Conservation (phyloP, 1,140 invertebrate genomes). For the Stegodyphus dumicola region DNA sequence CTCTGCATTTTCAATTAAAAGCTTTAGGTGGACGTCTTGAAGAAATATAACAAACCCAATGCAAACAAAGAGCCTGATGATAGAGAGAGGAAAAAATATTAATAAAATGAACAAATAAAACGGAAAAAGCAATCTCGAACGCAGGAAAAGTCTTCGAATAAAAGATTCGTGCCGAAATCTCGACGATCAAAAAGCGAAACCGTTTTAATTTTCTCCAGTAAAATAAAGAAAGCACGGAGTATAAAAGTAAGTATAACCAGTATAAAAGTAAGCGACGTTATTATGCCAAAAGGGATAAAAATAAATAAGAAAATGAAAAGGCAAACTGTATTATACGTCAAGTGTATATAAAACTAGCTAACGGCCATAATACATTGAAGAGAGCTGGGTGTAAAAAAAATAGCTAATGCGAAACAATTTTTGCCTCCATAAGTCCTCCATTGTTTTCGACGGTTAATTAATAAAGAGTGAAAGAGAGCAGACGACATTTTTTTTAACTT, state of each 20-base stretch:
- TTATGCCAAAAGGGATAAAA: constrained; percentile 19
- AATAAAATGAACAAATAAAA: background rate
- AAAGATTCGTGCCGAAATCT: constrained; percentile 26
- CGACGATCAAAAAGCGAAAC: constrained; percentile 22
- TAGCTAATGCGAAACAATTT: constrained; percentile 24
- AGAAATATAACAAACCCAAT: constrained; percentile 9
- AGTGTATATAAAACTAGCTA: constrained; percentile 9
- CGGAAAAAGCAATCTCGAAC: constrained; percentile 12
- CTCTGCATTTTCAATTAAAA: constrained; percentile 35
- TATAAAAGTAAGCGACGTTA: constrained; percentile 22
- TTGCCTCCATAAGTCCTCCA: constrained; percentile 8
- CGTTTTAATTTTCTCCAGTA: constrained; percentile 33
- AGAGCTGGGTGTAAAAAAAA: constrained; percentile 4
- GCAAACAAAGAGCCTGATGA: constrained; percentile 12
- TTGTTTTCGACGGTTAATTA: constrained; percentile 46
- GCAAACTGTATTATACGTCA: constrained; percentile 25
- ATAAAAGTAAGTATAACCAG: constrained; percentile 1
- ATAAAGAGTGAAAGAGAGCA: constrained; percentile 14
- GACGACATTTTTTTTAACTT: constrained; percentile 29
- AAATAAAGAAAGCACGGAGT: too few species aligned
- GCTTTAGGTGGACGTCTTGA: constrained; percentile 7
- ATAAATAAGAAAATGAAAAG: constrained; percentile 35
- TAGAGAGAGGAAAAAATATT: background rate
- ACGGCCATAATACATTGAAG: background rate
- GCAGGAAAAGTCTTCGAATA: constrained; percentile 13